Percentiles rank a stretch among this genome's conserved stretches.
phyloP scores from a whole-genome alignment of 2,797 vertebrate genomes.

The Hydrophis major region DNA sequence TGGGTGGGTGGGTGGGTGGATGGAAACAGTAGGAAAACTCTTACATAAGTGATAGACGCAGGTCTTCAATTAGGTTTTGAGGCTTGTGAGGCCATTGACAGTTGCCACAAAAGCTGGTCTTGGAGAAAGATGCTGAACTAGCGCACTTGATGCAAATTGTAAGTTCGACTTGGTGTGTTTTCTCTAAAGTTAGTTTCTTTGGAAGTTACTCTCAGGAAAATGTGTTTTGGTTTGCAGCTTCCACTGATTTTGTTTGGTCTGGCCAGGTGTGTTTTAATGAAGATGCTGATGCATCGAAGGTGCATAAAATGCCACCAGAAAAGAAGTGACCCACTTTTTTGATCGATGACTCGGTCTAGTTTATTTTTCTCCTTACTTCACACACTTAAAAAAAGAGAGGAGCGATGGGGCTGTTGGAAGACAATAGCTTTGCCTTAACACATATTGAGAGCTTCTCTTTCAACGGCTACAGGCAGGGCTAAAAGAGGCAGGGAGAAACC shows the following conservation, averaged over 20 bases:
- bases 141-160: conserved; percentile 12
- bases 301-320: conserved; percentile 48
- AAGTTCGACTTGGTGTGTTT: background rate
- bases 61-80: background rate
- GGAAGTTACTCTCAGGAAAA: background rate
- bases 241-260: conserved; percentile 36
- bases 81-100: background rate
- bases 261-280: conserved; percentile 55
- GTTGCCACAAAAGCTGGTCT: background rate
- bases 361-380: conserved; percentile 29
- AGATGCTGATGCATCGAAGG: conserved; percentile 59
- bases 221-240: conserved; percentile 9
- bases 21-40: too few species aligned
- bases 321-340: conserved; percentile 63
- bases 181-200: background rate
- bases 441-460: background rate
- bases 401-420: background rate
- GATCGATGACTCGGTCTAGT: conserved; percentile 53
- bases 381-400: conserved; percentile 25
- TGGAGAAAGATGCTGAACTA: conserved; percentile 4
- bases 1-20: too few species aligned
- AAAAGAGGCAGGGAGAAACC: background rate
- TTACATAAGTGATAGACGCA: background rate
- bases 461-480: background rate
- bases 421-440: background rate